Percentiles rank a stretch among this genome's conserved stretches.
phyloP scores from a whole-genome alignment of 1,140 invertebrate genomes.

The Gryllus bimaculatus region DNA sequence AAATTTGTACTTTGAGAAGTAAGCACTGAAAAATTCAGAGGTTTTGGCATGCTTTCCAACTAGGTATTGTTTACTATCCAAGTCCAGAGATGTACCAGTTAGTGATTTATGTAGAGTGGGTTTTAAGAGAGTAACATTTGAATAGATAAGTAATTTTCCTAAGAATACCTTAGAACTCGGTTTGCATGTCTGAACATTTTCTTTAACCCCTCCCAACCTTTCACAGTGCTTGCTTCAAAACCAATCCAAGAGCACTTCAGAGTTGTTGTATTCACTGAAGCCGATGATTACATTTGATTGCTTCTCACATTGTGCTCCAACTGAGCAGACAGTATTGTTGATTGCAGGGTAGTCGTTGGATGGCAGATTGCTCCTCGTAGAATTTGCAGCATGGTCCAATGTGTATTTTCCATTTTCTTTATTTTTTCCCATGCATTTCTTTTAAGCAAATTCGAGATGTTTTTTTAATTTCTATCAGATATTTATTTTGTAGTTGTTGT shows the following conservation, averaged over 20 bases:
- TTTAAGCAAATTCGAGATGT: not conserved
- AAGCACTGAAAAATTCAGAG: not conserved
- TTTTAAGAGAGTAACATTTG: not conserved
- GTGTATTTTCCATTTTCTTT: not conserved
- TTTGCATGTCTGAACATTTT: not conserved
- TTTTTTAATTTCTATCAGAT: not conserved
- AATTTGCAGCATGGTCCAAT: constrained; percentile 13
- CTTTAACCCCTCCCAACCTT: not conserved
- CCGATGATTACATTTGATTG: not conserved
- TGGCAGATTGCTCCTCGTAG: not conserved
- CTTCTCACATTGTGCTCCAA: not conserved
- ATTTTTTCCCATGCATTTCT: constrained; percentile 16
- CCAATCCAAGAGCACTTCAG: not conserved
- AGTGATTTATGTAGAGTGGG: not conserved
- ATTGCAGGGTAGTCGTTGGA: not conserved
- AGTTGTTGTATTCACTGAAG: not conserved
- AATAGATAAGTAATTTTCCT: not conserved
- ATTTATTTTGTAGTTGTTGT: not conserved
- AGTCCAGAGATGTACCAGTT: not conserved
- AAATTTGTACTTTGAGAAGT: constrained; percentile 22
- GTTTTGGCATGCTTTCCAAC: not conserved
- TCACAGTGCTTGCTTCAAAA: not conserved
- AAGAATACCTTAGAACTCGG: not conserved
- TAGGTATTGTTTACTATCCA: not conserved
- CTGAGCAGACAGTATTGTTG: not conserved